Percentiles rank a stretch among this genome's conserved stretches.
Conservation (phyloP, 2,113 vertebrate genomes). For the Myrmecobius fasciatus region DNA sequence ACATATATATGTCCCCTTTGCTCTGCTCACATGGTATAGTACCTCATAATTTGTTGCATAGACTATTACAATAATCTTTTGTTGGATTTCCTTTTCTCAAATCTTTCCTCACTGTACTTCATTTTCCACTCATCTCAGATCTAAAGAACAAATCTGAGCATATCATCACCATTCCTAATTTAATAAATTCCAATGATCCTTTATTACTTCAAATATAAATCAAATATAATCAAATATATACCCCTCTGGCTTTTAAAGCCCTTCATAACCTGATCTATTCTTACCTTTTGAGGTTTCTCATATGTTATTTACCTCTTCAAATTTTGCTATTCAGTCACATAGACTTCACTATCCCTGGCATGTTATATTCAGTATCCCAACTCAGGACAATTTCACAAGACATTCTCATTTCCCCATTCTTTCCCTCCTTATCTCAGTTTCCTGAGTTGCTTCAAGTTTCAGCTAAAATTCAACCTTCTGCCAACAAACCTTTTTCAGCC, state of each 20-base stretch:
- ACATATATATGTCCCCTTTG: neutral
- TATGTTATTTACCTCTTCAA: neutral
- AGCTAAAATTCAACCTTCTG: neutral
- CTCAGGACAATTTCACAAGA: neutral
- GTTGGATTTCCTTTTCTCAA: neutral
- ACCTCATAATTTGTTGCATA: neutral
- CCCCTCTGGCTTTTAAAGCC: neutral
- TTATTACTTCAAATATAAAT: too few relatives aligned
- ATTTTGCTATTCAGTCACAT: neutral
- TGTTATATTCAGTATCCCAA: neutral
- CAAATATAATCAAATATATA: too few relatives aligned
- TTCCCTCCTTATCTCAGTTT: neutral
- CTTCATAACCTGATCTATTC: neutral
- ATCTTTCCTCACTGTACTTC: neutral
- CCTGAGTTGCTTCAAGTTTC: neutral
- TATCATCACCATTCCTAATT: neutral
- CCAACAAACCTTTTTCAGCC: neutral
- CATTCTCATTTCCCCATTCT: neutral
- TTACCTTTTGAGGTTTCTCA: neutral
- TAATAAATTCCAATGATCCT: neutral
- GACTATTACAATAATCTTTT: neutral
- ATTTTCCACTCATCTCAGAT: neutral
- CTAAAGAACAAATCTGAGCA: neutral
- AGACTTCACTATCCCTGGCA: neutral
- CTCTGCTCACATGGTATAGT: neutral